phyloP scores from a whole-genome alignment of 2,888 invertebrate species.

The Taphrorychus bicolor region DNA sequence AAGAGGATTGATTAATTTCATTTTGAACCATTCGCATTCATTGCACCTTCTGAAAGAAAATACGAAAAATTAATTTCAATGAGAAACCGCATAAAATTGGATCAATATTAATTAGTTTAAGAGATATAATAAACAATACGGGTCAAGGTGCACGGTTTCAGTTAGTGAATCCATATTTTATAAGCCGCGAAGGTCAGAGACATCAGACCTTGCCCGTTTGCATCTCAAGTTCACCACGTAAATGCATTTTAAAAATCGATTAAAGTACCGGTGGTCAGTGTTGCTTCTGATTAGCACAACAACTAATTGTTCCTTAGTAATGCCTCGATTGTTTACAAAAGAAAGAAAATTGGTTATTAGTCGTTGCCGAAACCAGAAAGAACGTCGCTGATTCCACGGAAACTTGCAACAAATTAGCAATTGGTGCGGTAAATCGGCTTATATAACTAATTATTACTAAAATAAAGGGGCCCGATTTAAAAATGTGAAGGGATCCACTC shows the following conservation, averaged over 20 bases:
- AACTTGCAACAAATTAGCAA: conserved; percentile 1
- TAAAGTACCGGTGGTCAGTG: conserved; percentile 2
- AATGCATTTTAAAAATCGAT: conserved; percentile 6
- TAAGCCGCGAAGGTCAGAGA: conserved; percentile 17
- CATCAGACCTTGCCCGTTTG: conserved; percentile 6
- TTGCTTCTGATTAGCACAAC: not conserved
- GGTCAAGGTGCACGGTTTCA: conserved; percentile 36
- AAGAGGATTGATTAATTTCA: too few species aligned
- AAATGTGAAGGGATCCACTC: conserved; percentile 7
- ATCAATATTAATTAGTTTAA: conserved; percentile 35
- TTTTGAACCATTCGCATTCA: too few species aligned
- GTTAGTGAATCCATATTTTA: conserved; percentile 37
- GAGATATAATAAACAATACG: conserved; percentile 33
- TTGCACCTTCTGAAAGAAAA: not conserved
- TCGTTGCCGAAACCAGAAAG: not conserved
- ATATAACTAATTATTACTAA: conserved; percentile 5
- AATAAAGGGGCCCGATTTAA: not conserved
- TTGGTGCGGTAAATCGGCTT: conserved; percentile 1
- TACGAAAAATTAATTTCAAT: conserved; percentile 13
- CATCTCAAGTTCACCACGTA: conserved; percentile 18
- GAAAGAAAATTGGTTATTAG: not conserved
- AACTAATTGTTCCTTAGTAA: not conserved
- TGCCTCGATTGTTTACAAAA: not conserved
- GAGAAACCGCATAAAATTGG: conserved; percentile 28
- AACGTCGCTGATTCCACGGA: not conserved